These are phyloP conservation scores for Toxotes chatareus DNA, from an alignment of 2,113 vertebrate genomes.

Conservation along the genomic window DNA sequence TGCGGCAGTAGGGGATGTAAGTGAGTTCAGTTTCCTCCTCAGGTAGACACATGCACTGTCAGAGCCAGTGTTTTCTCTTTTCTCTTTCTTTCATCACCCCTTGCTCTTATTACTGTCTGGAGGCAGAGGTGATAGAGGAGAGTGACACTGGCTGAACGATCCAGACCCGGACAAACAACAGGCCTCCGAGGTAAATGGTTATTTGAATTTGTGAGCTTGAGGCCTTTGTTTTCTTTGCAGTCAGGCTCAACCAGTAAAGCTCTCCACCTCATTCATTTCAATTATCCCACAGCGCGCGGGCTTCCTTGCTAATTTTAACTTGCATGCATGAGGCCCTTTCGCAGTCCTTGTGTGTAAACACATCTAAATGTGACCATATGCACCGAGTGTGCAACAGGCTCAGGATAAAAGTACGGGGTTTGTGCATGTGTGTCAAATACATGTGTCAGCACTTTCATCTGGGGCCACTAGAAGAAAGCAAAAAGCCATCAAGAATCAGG, in stretches of 20 bases:
- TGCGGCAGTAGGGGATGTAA: conserved; percentile 11
- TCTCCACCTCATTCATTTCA: conserved; percentile 70
- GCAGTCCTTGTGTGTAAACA: conserved; percentile 69
- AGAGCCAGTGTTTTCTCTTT: background rate
- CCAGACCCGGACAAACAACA: conserved; percentile 53
- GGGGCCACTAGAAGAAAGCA: conserved; percentile 25
- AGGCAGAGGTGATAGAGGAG: conserved; percentile 15
- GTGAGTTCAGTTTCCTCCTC: conserved; percentile 22
- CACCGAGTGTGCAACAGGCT: conserved; percentile 24
- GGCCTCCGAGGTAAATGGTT: conserved; percentile 49
- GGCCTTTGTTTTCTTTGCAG: conserved; percentile 72
- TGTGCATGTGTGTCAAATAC: conserved; percentile 24
- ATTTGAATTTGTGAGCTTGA: conserved; percentile 53
- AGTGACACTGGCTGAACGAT: conserved; percentile 36
- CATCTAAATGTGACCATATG: conserved; percentile 74
- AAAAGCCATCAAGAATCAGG: conserved; percentile 40
- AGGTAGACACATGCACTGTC: background rate
- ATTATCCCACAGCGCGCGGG: conserved; percentile 58
- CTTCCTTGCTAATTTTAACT: conserved; percentile 65
- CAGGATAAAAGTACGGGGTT: conserved; percentile 14
- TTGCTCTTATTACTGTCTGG: conserved; percentile 39
- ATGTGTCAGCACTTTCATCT: conserved; percentile 40
- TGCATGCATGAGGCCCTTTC: conserved; percentile 53
- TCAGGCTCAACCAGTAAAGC: conserved; percentile 51
- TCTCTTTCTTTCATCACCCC: conserved; percentile 18